A percentile compares a stretch with the other conserved stretches of the same genome.
These are phyloP conservation scores for Andrena haemorrhoa DNA, from an alignment of 2,888 invertebrate genomes.

Conservation along the genomic window DNA sequence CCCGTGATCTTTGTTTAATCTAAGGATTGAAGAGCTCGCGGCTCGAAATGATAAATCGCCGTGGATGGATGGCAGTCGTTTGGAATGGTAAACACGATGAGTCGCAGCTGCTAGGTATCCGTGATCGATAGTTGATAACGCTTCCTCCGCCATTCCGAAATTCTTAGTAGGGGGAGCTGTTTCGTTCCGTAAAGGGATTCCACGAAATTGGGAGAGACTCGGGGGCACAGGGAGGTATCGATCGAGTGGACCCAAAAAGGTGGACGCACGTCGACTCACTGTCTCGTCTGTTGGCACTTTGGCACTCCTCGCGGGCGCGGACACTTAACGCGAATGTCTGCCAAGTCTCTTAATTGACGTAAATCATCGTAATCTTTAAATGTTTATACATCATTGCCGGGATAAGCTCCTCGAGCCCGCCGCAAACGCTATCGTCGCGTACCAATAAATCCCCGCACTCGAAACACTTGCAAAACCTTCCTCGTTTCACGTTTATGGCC, in stretches of 20 bases:
- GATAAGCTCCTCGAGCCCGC: background rate
- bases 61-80: background rate
- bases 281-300: conserved; percentile 53
- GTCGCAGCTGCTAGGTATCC: conserved; percentile 18
- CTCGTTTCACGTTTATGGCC: too few species aligned
- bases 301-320: conserved; percentile 37
- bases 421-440: too few species aligned
- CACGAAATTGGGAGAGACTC: background rate
- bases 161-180: conserved; percentile 6
- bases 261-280: conserved; percentile 40
- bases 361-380: conserved; percentile 43
- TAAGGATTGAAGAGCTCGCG: background rate
- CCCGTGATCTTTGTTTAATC: background rate
- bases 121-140: conserved; percentile 39
- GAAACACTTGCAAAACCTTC: too few species aligned
- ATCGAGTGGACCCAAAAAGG: conserved; percentile 36
- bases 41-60: too few species aligned
- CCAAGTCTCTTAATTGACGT: conserved; percentile 54
- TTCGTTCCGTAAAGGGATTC: too few species aligned
- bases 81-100: conserved; percentile 40
- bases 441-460: background rate
- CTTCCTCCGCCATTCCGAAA: conserved; percentile 8
- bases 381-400: conserved; percentile 24
- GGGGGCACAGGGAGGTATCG: conserved; percentile 5
- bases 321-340: conserved; percentile 36